These are phyloP conservation scores for Papilio elwesi DNA, from an alignment of 2,888 invertebrate genomes.

Conservation along the genomic window DNA sequence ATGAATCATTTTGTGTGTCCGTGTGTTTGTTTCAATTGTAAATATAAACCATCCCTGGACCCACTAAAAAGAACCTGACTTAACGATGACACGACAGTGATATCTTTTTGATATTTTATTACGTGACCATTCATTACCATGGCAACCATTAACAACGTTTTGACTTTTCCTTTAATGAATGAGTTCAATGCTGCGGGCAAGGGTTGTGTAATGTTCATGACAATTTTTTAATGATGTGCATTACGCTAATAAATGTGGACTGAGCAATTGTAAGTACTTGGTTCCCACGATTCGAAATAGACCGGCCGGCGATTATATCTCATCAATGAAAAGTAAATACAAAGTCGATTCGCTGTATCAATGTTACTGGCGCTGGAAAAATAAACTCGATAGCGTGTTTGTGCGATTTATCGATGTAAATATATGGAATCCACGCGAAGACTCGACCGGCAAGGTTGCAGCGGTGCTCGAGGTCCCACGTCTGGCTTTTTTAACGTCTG, in stretches of 20 bases:
- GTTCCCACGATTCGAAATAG: conserved; percentile 59
- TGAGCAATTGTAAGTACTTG: not conserved
- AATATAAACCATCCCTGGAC: too few species aligned
- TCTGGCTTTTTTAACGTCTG: conserved; percentile 35
- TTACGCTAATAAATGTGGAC: not conserved
- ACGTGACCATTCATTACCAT: too few species aligned
- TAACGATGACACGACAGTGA: too few species aligned
- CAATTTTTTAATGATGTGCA: too few species aligned
- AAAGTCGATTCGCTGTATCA: conserved; percentile 56
- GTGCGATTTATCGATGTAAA: conserved; percentile 72
- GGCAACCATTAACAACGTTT: too few species aligned
- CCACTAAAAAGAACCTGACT: too few species aligned
- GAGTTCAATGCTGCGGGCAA: too few species aligned
- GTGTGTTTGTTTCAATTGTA: too few species aligned
- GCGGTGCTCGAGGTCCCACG: conserved; percentile 41
- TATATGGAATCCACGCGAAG: conserved; percentile 63
- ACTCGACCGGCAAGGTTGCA: conserved; percentile 54
- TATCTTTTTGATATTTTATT: too few species aligned
- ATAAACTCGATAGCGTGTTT: conserved; percentile 67
- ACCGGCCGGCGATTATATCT: conserved; percentile 48
- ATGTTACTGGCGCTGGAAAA: conserved; percentile 66
- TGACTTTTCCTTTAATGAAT: too few species aligned
- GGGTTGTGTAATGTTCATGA: too few species aligned
- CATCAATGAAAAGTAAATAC: conserved; percentile 52
- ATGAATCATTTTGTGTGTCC: too few species aligned